Base-by-base conservation (phyloP, 1,140 invertebrate genomes). In the Bemisia tabaci region DNA sequence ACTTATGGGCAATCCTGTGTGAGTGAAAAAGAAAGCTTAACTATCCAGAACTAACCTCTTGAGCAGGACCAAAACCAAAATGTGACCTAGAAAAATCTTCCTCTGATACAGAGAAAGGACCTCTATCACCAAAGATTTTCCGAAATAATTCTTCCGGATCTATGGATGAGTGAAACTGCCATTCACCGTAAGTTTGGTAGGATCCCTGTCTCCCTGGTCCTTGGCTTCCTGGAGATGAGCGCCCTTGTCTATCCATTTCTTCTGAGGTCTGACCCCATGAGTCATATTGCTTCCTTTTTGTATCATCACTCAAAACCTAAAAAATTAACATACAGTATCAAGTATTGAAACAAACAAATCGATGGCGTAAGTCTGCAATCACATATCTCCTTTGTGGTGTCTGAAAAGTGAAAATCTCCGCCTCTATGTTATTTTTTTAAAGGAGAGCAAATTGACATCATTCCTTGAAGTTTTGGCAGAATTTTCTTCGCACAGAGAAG, bases 61-160 rank as follows among this genome's bases (percentile, higher is more conserved):
- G 87, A 11, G 93, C 87, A 68, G 89, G 85, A 59, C 91, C 92
- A 83, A 91, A 95, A 1, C 94, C 94, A 83, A 87, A 94, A 2
- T 12, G 2, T 24, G 85, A 87, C 65, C 94, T 91, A 24, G 87
- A 85, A 82, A 87, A 95, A 75, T 95, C 92, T 25, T 72, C 66
- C 61, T 79, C 79, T 5, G 75, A 77, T 68, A 23, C 12, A 25
- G 12, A 23, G n/a, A 63, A 63, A 63, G 82, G 82, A n/a, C 84
- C 86, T 65, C 82, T 85, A 71, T 91, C 85, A 12, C 89, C 89
- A 75, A 92, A 92, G 70, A 92, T 92, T 77, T 90, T 91, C 63
- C 89, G 81, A 77, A 98, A 98, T 11, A 98, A 76, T 77, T 98
- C 95, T 75, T 98, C 94, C 1, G 95, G 94, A 79, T 97, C 92